Evolutionary conservation across 2,888 invertebrate genomes (phyloP).

Genomic region (Metopia argyrocephala): DNA sequence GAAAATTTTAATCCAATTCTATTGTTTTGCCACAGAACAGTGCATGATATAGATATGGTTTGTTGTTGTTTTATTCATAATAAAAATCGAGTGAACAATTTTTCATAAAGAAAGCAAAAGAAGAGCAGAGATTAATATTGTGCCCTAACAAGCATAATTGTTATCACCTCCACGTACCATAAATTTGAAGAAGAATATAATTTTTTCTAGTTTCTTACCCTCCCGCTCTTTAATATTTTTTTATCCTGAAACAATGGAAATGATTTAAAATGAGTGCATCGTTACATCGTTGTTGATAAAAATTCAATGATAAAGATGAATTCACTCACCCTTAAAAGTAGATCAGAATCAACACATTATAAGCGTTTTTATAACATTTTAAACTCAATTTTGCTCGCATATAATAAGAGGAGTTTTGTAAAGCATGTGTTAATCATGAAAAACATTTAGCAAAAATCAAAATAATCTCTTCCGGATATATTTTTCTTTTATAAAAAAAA

Average conservation of each 20-base stretch:
- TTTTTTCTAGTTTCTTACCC: not conserved
- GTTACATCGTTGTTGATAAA: not conserved
- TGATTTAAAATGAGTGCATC: not conserved
- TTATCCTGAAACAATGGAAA: conserved; percentile 25
- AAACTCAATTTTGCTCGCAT: conserved; percentile 17
- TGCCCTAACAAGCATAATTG: conserved; percentile 66
- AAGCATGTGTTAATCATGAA: conserved; percentile 47
- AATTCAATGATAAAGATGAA: conserved; percentile 14
- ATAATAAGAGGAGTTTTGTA: conserved; percentile 31
- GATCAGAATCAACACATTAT: conserved; percentile 53
- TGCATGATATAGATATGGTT: not conserved
- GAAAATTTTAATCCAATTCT: conserved; percentile 64
- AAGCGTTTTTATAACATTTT: conserved; percentile 32
- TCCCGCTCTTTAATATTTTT: not conserved
- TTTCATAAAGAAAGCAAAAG: conserved; percentile 43
- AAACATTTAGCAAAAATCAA: conserved; percentile 29
- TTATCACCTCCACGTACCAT: conserved; percentile 68
- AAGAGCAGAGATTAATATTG: not conserved
- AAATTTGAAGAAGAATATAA: conserved; percentile 29
- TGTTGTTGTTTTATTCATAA: not conserved
- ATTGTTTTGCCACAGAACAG: conserved; percentile 55
- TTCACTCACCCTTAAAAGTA: conserved; percentile 59
- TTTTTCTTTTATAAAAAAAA: conserved; percentile 43
- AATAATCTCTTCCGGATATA: conserved; percentile 66
- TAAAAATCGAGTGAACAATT: conserved; percentile 57